Evolutionary conservation across 2,888 invertebrate genomes (phyloP).

Genomic region (Urechis unicinctus): DNA sequence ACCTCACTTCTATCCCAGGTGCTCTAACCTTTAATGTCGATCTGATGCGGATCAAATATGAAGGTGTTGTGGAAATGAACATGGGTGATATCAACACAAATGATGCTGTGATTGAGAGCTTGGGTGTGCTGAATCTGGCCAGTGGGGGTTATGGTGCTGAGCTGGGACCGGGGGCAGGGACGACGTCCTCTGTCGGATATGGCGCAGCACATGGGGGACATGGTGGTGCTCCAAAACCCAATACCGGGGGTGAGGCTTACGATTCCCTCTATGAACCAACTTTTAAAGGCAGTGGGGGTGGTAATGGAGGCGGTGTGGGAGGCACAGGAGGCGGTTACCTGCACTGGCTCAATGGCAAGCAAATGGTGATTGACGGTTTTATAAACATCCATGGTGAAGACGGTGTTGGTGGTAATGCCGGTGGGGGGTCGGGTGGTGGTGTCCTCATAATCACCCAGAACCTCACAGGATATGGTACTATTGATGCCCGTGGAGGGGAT

Average conservation of each 20-base stretch:
- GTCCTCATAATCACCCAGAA: slow-evolving; percentile 28
- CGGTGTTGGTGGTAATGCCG: slow-evolving; percentile 23
- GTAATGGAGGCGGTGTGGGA: slow-evolving; percentile 26
- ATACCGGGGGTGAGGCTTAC: slow-evolving; percentile 26
- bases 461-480: slow-evolving; percentile 30
- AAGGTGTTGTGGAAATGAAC: slow-evolving; percentile 27
- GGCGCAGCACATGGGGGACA: slow-evolving; percentile 35
- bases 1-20: slow-evolving; percentile 21
- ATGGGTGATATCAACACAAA: slow-evolving; percentile 25
- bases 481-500: slow-evolving; percentile 28
- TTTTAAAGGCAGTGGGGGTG: slow-evolving; percentile 29
- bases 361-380: slow-evolving; percentile 28
- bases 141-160: slow-evolving; percentile 20
- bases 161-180: slow-evolving; percentile 24
- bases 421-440: slow-evolving; percentile 36
- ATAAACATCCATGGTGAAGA: slow-evolving; percentile 25
- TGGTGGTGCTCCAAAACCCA: slow-evolving; percentile 28
- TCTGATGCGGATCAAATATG: slow-evolving; percentile 25
- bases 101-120: slow-evolving; percentile 27
- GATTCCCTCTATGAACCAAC: slow-evolving; percentile 28
- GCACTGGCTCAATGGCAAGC: slow-evolving; percentile 26
- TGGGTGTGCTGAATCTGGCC: slow-evolving; percentile 24
- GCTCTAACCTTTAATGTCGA: slow-evolving; percentile 22
- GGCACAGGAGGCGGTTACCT: slow-evolving; percentile 32
- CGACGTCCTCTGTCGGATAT: slow-evolving; percentile 2